Evolutionary conservation across 2,888 invertebrate genomes (phyloP), one percentile per base, ranked within the genome.

Genomic region (Teleiodes luculella): DNA sequence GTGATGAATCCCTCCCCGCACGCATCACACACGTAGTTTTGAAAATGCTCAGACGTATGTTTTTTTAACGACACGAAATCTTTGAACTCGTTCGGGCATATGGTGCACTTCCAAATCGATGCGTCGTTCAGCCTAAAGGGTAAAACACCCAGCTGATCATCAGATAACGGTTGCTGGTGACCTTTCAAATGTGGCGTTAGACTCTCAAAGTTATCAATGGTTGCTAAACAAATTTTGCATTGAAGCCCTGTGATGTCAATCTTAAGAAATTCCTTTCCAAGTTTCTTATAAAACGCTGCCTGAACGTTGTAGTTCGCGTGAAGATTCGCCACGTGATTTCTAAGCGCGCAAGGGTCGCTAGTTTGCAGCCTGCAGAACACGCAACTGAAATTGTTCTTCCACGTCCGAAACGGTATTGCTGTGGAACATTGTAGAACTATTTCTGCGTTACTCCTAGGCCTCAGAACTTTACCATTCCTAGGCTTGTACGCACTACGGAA

Each of bases 1-100:
- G 89, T 89, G 5, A 89, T 86, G 55, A 88, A 88, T 0, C 89
- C 89, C 62, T 86, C 86, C 0, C 89, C 89, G 51, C 89, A 89
- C 0, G 86, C 82, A 58, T 88, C 87, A 56, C 89, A 89, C 7
- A 89, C 89, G 55, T 86, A 88, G 55, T 89, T 89, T 58, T 87
- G 85, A 48, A 85, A 89, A 63, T 89, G 89, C 57, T 80, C 80
- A 0, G 81, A 71, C 0, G 88, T 89, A 55, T 89, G 89, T 41
- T 84, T 87, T 56, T 83, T 84, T n/a, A 89, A 58, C 0, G 82
- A 83, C 0, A 80, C 70, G 48, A 88, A 88, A 60, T 87, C 86
- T 71, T 85, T 83, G 46, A 89, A 89, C 57, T 81, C 80, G 52
- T 86, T 83, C 0, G 83, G 76, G 60, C 89, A 89, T 56, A 88